Base-by-base conservation (phyloP, 2,797 vertebrate genomes). In the Molothrus aeneus region DNA sequence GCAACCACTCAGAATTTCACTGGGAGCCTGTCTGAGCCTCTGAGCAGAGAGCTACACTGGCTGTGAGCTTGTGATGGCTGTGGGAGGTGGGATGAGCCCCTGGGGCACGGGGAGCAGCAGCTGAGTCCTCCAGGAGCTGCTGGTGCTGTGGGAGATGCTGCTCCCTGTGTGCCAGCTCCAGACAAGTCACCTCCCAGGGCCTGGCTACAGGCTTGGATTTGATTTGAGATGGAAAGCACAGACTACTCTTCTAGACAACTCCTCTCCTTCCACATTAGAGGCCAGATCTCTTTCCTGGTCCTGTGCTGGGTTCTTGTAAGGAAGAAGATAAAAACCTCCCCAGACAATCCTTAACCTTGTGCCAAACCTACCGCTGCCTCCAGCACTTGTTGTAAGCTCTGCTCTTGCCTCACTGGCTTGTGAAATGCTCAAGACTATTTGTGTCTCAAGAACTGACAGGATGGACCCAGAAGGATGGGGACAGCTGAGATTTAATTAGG, bases 401-500 rank as follows among this genome's bases (percentile, higher is more conserved):
- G 75, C 71, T 92, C 68, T 71, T 77, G 68, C 74, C 64, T 94
- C 56, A 3, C 74, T 91, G 71, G 15, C 64, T 73, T 60, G 53
- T 87, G 84, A 86, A 93, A 53, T 90, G 61, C 69, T 69, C n/a
- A 40, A 53, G 83, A 83, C 69, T 81, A 5, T 92, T 93, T 90
- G 79, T 91, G 79, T 88, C 87, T 91, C 53, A 34, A 34, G 45
- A 94, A 77, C 53, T 83, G 94, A 65, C 84, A 71, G 75, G 45
- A 79, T 64, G 38, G 80, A 56, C 70, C 71, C 74, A 85, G 86
- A 86, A 93, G 84, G 78, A 85, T 91, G 50, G 50, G 80, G 80
- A 91, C 71, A 95, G 75, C 90, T 93, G 84, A 93, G 83, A 87
- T 65, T 87, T 95, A 93, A 93, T 95, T 89, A 93, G 88, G 69